Conservation (phyloP, 2,113 vertebrate species). For the Semnornis frantzii region DNA sequence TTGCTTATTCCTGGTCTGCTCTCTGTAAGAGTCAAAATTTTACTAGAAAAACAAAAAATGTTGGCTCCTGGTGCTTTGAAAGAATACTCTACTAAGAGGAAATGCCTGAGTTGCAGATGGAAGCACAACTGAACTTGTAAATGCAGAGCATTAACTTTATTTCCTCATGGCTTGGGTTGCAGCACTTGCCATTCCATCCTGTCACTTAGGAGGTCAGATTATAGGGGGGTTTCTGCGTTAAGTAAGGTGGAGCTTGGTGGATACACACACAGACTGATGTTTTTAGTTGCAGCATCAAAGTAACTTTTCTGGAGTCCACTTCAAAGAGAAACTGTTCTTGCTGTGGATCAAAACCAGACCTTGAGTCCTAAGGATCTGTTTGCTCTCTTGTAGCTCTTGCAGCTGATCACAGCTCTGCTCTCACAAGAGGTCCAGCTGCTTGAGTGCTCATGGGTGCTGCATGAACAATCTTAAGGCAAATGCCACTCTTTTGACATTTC, state of each 20-base stretch:
- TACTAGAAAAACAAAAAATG: background rate
- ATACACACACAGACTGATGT: fast-evolving
- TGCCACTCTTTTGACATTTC: conserved; percentile 20
- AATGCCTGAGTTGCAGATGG: background rate
- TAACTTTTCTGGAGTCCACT: background rate
- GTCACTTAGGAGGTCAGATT: background rate
- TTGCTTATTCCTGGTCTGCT: background rate
- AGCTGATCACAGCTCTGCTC: background rate
- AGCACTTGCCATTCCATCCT: background rate
- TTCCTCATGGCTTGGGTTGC: background rate
- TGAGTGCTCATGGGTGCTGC: background rate
- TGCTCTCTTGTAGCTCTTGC: background rate
- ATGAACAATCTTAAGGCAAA: background rate
- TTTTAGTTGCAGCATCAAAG: too few species aligned
- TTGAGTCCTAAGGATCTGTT: background rate
- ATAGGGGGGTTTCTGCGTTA: background rate
- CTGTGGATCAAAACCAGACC: background rate
- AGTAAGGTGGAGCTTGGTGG: background rate
- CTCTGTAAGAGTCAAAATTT: background rate
- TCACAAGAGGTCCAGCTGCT: background rate
- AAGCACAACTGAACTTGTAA: background rate
- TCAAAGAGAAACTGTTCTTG: background rate
- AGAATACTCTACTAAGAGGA: background rate
- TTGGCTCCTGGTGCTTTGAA: background rate
- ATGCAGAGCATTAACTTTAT: background rate